Conservation (phyloP, 2,113 vertebrate species). For the Tringa solitaria region DNA sequence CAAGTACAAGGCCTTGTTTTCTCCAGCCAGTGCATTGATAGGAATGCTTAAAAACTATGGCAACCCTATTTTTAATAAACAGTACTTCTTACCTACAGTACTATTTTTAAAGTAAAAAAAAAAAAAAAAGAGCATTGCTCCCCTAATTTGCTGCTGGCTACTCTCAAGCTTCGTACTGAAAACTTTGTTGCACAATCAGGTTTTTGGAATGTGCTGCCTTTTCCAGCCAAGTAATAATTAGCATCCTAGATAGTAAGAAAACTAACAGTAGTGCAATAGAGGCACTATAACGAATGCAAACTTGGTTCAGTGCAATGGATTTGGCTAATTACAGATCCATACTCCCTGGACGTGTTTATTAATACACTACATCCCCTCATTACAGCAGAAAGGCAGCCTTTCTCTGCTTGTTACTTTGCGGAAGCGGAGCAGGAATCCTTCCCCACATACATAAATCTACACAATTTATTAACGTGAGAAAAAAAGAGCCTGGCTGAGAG, state of each 20-base stretch:
- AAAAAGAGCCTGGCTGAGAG: neutral
- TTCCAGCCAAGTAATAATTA: neutral
- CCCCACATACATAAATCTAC: neutral
- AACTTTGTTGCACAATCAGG: neutral
- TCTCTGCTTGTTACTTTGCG: neutral
- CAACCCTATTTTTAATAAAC: neutral
- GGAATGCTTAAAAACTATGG: neutral
- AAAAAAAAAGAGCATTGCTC: neutral
- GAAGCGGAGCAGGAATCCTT: neutral
- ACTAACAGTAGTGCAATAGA: neutral
- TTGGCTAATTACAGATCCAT: neutral
- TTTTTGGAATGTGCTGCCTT: neutral
- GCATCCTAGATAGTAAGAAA: neutral
- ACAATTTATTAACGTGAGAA: neutral
- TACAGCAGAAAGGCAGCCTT: neutral
- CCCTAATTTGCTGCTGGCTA: neutral
- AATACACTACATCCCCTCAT: neutral
- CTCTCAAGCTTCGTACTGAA: neutral
- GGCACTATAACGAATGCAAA: rapidly evolving
- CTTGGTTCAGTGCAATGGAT: neutral
- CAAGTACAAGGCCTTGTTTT: neutral
- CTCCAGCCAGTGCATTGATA: neutral
- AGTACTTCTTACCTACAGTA: neutral
- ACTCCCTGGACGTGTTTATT: neutral
- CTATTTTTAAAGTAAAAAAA: neutral